Evolutionary conservation across 1,140 invertebrate genomes (phyloP).

Genomic region (Drosophila auraria): DNA sequence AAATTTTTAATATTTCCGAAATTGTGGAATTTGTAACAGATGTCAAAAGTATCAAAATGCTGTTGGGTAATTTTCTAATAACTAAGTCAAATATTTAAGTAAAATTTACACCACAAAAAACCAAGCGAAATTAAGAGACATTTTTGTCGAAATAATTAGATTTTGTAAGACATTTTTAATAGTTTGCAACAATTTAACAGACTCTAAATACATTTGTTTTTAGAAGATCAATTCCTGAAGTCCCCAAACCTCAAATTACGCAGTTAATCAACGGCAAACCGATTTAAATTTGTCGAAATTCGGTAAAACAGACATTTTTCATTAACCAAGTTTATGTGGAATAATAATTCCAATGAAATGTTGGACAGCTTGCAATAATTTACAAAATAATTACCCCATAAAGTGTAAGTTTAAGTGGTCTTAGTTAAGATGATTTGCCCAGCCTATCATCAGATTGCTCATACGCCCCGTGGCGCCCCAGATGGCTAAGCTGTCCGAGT

Average conservation of each 20-base stretch:
- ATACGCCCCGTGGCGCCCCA: constrained; percentile 15
- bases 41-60: background rate
- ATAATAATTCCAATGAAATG: background rate
- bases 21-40: background rate
- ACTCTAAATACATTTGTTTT: background rate
- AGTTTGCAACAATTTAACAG: background rate
- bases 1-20: background rate
- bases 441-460: constrained; percentile 14
- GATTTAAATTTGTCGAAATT: background rate
- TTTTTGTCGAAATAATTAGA: background rate
- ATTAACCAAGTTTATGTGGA: background rate
- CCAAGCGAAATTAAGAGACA: background rate
- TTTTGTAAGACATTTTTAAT: background rate
- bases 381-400: constrained; percentile 21
- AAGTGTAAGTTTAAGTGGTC: constrained; percentile 6
- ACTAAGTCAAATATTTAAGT: background rate
- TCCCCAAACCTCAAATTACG: background rate
- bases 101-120: background rate
- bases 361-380: constrained; percentile 6
- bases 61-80: background rate
- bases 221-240: background rate
- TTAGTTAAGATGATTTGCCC: constrained; percentile 2
- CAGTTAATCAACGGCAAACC: background rate
- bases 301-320: background rate
- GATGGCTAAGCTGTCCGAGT: background rate